phyloP scores from a whole-genome alignment of 2,113 vertebrate genomes.

The Dicrurus megarhynchus region DNA sequence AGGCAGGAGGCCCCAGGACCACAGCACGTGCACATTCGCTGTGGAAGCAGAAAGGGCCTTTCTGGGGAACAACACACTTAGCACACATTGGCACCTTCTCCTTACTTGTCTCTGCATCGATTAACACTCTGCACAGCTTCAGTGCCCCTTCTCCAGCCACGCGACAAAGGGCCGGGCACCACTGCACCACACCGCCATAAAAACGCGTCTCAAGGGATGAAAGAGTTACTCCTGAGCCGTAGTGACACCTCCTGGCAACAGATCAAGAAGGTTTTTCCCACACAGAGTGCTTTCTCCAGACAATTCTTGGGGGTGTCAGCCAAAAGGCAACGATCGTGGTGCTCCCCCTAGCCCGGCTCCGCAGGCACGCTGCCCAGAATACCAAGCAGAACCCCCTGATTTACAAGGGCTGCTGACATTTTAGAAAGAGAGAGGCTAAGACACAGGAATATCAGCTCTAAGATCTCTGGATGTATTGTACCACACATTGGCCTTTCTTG shows the following conservation, averaged over 20 bases:
- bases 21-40: rapidly evolving
- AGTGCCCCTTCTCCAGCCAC: not conserved
- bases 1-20: not conserved
- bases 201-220: not conserved
- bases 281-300: not conserved
- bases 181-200: not conserved
- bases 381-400: not conserved
- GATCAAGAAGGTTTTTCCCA: not conserved
- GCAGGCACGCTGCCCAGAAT: not conserved
- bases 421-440: not conserved
- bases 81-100: not conserved
- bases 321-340: not conserved
- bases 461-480: constrained; percentile 5
- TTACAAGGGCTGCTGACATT: not conserved
- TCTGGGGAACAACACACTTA: not conserved
- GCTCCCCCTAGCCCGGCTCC: not conserved
- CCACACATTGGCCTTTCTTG: not conserved
- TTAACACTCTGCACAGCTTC: not conserved
- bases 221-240: constrained; percentile 52
- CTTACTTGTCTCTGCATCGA: not conserved
- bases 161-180: rapidly evolving
- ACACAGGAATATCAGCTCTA: not conserved
- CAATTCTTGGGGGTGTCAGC: not conserved
- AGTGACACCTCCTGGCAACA: constrained; percentile 77
- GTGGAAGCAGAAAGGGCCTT: not conserved